Evolutionary conservation across 2,797 vertebrate species (phyloP).

Genomic region (Gephyroberyx darwinii): DNA sequence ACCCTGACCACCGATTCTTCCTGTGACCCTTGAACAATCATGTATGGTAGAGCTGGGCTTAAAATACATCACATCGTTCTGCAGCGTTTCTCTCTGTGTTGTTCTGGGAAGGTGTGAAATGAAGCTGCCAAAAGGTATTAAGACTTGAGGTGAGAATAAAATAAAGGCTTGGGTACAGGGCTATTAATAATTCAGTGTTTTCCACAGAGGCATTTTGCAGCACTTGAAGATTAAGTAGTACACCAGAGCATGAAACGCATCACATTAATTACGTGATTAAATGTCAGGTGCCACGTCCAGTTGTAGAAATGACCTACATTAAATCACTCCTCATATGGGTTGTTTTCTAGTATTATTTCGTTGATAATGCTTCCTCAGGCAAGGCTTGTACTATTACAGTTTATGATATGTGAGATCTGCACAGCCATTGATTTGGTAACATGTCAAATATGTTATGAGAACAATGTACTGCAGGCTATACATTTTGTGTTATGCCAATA

Average conservation of each 20-base stretch:
- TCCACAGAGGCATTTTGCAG: slow-evolving; percentile 1
- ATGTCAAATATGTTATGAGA: too few relatives aligned
- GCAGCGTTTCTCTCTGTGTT: not conserved
- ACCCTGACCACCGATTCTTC: not conserved
- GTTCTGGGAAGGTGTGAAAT: slow-evolving; percentile 2
- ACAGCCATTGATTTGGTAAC: too few relatives aligned
- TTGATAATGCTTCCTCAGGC: not conserved
- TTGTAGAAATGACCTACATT: too few relatives aligned
- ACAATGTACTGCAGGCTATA: too few relatives aligned
- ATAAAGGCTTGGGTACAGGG: not conserved
- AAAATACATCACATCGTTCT: not conserved
- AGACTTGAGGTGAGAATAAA: slow-evolving; percentile 1
- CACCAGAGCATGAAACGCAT: not conserved
- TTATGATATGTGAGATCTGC: too few relatives aligned
- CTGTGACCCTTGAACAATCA: not conserved
- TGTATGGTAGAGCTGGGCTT: not conserved
- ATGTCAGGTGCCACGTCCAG: not conserved
- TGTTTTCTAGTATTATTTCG: not conserved
- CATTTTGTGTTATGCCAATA: too few relatives aligned
- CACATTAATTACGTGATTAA: not conserved
- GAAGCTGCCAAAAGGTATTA: slow-evolving; percentile 4
- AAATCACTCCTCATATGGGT: not conserved
- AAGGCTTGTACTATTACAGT: too few relatives aligned
- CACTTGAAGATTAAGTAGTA: slow-evolving; percentile 1
- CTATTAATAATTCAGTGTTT: slow-evolving; percentile 42